A percentile compares a stretch with the other conserved stretches of the same genome.
phyloP scores from a whole-genome alignment of 1,140 invertebrate genomes.

The Nebria ingens region DNA sequence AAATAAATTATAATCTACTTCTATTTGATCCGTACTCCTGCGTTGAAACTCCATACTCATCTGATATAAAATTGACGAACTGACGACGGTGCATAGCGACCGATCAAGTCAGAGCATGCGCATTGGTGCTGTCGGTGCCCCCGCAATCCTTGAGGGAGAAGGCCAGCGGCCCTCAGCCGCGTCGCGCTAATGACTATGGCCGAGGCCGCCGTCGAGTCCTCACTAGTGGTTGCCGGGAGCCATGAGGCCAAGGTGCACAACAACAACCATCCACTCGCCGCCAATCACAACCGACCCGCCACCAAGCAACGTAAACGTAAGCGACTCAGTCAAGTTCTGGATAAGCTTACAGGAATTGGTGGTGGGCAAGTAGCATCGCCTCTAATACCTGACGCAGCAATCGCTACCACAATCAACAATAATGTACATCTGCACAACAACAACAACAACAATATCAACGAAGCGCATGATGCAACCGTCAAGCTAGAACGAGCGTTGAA shows the following conservation, averaged over 20 bases:
- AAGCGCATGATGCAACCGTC: not conserved
- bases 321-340: conserved; percentile 61
- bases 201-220: conserved; percentile 48
- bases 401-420: conserved; percentile 32
- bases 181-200: conserved; percentile 55
- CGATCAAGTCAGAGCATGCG: conserved; percentile 34
- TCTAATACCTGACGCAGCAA: conserved; percentile 22
- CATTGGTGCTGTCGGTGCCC: conserved; percentile 35
- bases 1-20: too few relatives aligned
- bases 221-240: conserved; percentile 39
- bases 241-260: conserved; percentile 37
- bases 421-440: conserved; percentile 29
- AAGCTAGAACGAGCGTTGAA: conserved; percentile 13
- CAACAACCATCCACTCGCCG: conserved; percentile 45
- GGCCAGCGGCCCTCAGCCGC: conserved; percentile 47
- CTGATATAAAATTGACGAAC: too few relatives aligned
- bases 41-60: too few relatives aligned
- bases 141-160: conserved; percentile 29
- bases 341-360: conserved; percentile 44
- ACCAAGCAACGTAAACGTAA: conserved; percentile 55
- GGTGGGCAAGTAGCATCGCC: conserved; percentile 16
- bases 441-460: conserved; percentile 24
- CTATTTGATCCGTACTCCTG: too few relatives aligned
- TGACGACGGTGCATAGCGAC: not conserved
- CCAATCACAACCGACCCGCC: conserved; percentile 49